A percentile compares a stretch with the other conserved stretches of the same genome.
Conservation (phyloP, 2,888 invertebrate species). For the Dugesia japonica region DNA sequence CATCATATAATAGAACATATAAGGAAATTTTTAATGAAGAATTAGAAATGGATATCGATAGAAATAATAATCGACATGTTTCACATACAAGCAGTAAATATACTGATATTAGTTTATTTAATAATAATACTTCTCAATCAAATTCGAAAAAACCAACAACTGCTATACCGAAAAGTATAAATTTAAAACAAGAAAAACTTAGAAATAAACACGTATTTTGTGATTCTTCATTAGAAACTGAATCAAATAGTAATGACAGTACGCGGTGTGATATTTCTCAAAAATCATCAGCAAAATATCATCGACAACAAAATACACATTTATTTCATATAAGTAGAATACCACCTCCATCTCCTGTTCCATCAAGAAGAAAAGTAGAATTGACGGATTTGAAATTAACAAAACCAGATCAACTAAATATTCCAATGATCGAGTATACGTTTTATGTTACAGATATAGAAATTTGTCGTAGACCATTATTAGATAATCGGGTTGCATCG, state of each 20-base stretch:
- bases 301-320: background rate
- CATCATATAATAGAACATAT: background rate
- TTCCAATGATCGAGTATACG: conserved; percentile 15
- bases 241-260: conserved; percentile 1
- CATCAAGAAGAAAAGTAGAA: background rate
- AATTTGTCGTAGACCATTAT: background rate
- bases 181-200: background rate
- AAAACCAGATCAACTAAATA: background rate
- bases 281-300: background rate
- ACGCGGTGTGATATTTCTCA: background rate
- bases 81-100: conserved; percentile 3
- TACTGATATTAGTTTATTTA: background rate
- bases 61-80: background rate
- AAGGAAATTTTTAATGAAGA: background rate
- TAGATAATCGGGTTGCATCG: background rate
- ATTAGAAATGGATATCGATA: background rate
- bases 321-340: conserved; percentile 3
- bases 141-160: background rate
- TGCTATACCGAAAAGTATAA: background rate
- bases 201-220: background rate
- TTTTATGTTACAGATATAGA: background rate
- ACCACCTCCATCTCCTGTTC: background rate
- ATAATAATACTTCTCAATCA: background rate
- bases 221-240: background rate
- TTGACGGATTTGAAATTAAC: background rate